Conservation (phyloP, 1,140 invertebrate genomes). For the Lamellibrachia luymesi region DNA sequence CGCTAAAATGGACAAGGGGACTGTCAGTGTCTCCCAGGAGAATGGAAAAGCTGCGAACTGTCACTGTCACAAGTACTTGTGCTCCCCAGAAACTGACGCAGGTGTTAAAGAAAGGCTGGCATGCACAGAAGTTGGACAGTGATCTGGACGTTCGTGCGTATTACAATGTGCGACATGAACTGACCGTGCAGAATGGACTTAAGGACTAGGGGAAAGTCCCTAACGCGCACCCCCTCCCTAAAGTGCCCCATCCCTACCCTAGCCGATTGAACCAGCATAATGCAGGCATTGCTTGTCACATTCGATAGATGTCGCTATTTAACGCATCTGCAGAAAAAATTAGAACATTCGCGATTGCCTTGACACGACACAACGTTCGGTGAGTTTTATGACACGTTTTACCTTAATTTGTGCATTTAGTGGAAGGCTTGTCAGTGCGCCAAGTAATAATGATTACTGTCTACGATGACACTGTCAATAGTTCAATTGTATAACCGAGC, state of each 20-base stretch:
- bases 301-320: constrained; percentile 12
- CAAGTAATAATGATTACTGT: neutral
- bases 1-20: no score
- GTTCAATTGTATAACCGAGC: neutral
- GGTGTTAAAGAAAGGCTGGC: no score
- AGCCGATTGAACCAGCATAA: constrained; percentile 14
- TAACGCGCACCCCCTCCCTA: neutral
- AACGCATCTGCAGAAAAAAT: neutral
- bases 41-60: no score
- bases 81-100: no score
- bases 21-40: no score
- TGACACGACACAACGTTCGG: neutral
- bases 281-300: constrained; percentile 18
- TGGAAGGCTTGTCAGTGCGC: neutral
- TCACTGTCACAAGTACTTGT: no score
- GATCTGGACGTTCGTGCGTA: no score
- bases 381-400: neutral
- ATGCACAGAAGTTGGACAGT: no score
- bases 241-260: neutral
- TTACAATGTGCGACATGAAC: no score
- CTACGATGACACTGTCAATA: neutral
- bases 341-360: constrained; percentile 9
- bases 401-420: neutral
- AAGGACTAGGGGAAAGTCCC: constrained; percentile 3
- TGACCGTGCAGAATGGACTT: no score